phyloP scores from a whole-genome alignment of 2,797 vertebrate species.

The Phaenicophaeus curvirostris region DNA sequence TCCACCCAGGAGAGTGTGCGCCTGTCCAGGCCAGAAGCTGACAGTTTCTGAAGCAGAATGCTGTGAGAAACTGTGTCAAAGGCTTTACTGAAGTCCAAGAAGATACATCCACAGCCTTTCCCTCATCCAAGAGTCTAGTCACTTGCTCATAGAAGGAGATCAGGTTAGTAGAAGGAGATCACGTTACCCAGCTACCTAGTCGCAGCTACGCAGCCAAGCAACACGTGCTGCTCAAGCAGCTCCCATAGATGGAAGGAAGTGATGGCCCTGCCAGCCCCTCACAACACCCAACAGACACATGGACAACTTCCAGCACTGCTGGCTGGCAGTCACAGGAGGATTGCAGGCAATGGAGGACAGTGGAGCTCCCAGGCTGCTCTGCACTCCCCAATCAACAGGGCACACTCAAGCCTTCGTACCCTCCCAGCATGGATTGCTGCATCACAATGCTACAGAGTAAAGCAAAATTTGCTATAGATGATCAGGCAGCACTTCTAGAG shows the following conservation, averaged over 20 bases:
- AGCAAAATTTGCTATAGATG: background rate
- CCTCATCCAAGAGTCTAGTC: too few species aligned
- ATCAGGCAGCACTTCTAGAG: background rate
- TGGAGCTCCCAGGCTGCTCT: background rate
- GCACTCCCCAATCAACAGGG: accelerated
- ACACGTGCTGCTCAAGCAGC: background rate
- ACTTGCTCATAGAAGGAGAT: too few species aligned
- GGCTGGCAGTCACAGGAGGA: background rate
- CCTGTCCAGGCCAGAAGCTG: too few species aligned
- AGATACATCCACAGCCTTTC: too few species aligned
- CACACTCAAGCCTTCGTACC: background rate
- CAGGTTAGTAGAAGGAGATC: too few species aligned
- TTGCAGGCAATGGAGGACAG: accelerated
- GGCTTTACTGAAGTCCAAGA: too few species aligned
- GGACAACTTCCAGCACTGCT: background rate
- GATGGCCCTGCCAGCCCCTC: background rate
- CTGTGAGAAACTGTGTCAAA: too few species aligned
- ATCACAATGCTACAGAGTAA: accelerated
- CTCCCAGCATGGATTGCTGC: background rate
- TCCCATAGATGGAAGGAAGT: accelerated
- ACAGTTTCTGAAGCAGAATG: too few species aligned
- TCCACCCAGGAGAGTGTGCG: too few species aligned
- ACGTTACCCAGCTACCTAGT: too few species aligned
- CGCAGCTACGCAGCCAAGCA: background rate
- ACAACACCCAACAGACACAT: accelerated